These are phyloP conservation scores for Actinopyga echinites DNA, from an alignment of 53 echinoderm and acorn worm genomes.

Conservation along the genomic window DNA sequence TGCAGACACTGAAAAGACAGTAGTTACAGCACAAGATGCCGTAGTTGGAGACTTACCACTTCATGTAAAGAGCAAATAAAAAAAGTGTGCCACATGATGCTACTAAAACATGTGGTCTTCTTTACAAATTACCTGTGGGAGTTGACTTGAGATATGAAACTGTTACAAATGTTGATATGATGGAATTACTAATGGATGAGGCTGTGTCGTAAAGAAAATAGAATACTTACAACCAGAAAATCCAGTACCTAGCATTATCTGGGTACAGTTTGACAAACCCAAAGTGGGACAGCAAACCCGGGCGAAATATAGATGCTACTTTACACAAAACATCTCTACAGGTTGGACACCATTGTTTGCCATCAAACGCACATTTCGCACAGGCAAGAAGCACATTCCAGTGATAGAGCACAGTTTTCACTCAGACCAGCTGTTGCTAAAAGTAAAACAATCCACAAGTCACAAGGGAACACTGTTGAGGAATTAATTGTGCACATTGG, in stretches of 20 bases:
- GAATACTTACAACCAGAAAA: slow-evolving; percentile 1
- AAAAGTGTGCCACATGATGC: not conserved
- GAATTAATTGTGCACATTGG: slow-evolving; percentile 47
- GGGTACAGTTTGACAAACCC: slow-evolving; percentile 46
- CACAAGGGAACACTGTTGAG: slow-evolving; percentile 58
- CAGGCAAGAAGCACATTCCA: not conserved
- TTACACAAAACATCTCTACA: not conserved
- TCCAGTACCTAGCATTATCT: slow-evolving; percentile 37
- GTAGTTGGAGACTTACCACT: not conserved
- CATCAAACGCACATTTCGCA: slow-evolving; percentile 4
- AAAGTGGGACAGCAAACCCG: slow-evolving; percentile 34
- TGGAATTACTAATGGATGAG: slow-evolving; percentile 50
- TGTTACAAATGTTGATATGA: slow-evolving; percentile 47
- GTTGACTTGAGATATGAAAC: slow-evolving; percentile 32
- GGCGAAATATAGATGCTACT: slow-evolving; percentile 21
- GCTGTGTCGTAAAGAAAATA: slow-evolving; percentile 39
- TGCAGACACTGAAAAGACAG: not conserved
- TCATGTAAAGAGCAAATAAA: not conserved
- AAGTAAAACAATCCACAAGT: slow-evolving; percentile 61
- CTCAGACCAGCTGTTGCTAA: slow-evolving; percentile 51
- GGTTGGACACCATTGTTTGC: slow-evolving; percentile 52
- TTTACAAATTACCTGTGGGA: not conserved
- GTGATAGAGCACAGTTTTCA: slow-evolving; percentile 53
- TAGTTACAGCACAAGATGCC: not conserved
- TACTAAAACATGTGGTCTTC: slow-evolving; percentile 11